Evolutionary conservation across 2,113 vertebrate genomes (phyloP).

Genomic region (Centropristis striata): DNA sequence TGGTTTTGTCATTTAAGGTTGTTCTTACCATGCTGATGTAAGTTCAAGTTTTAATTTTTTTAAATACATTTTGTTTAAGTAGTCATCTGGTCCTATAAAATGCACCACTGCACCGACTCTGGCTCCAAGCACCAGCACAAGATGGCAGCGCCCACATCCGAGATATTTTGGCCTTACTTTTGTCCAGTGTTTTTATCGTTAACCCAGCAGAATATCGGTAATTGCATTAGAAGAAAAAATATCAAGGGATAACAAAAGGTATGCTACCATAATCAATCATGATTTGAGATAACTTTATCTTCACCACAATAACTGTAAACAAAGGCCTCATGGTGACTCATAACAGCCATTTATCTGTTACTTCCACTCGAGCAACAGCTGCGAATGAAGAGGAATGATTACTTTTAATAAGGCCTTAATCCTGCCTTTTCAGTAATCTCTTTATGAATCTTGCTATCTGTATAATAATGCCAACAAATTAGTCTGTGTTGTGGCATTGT

Average conservation of each 20-base stretch:
- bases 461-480: slow-evolving; percentile 51
- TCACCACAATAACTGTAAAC: slow-evolving; percentile 37
- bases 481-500: slow-evolving; percentile 30
- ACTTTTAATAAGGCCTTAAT: slow-evolving; percentile 67
- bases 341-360: slow-evolving; percentile 43
- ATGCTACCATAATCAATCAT: slow-evolving; percentile 13
- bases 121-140: too few species aligned
- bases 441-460: slow-evolving; percentile 48
- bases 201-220: neutral
- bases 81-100: too few species aligned
- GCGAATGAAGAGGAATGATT: slow-evolving; percentile 45
- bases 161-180: too few species aligned
- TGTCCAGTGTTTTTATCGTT: neutral
- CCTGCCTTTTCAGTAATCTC: slow-evolving; percentile 35
- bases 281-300: slow-evolving; percentile 29
- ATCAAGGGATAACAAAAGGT: neutral
- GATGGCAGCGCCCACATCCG: too few species aligned
- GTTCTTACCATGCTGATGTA: too few species aligned
- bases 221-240: neutral
- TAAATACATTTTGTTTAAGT: too few species aligned
- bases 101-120: too few species aligned
- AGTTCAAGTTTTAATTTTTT: too few species aligned
- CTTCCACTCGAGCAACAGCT: slow-evolving; percentile 45
- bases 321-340: slow-evolving; percentile 45
- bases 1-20: too few species aligned